Base-by-base conservation (phyloP, 2,113 vertebrate species). In the Phylloscopus whistleri region DNA sequence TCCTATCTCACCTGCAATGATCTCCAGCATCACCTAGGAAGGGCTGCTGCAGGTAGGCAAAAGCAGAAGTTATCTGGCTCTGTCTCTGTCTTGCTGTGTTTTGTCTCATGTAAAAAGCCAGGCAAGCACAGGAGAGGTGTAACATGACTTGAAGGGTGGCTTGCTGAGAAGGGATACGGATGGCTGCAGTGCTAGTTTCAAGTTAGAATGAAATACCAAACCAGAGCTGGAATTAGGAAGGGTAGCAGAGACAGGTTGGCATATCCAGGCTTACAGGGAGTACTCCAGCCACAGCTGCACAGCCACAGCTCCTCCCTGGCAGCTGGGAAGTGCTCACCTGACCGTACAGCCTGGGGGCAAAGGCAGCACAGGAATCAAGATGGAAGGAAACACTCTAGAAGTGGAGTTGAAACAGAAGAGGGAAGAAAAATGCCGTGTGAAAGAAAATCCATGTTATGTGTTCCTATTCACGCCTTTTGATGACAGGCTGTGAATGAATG, bases 251-350 rank as follows among this genome's bases (percentile, higher is more conserved):
- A 41, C 58, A 92, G 59, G 35, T 1, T 89, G 62, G 69, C 23
- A n/a, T 13, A n/a, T 3, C 11, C 12, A 68, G 43, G 31, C 22
- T 76, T 75, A 24, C 48, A 72, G 63, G 46, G 20, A 70, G 46
- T 41, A 33, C 27, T 13, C 22, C 62, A 51, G 86, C 16, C 79
- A 56, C 26, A 62, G 87, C 78, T 77, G 62, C 18, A 60, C 9
- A 4, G 59, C 13, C 46, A 37, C 62, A 51, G 49, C 10, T 44
- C 59, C 23, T n/a, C 39, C 87, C 37, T 53, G 70, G 2, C 10
- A 52, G 68, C 28, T 2, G 11, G 74, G 58, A 70, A 80, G 24
- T 1, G 0, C 21, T 63, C 0, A 0, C 23, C 53, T 85, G 52
- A 16, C 66, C 1, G 0, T 21, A 16, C 12, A 46, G 7, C 44